phyloP scores from a whole-genome alignment of 2,113 vertebrate genomes.

The Monarcha castaneiventris region DNA sequence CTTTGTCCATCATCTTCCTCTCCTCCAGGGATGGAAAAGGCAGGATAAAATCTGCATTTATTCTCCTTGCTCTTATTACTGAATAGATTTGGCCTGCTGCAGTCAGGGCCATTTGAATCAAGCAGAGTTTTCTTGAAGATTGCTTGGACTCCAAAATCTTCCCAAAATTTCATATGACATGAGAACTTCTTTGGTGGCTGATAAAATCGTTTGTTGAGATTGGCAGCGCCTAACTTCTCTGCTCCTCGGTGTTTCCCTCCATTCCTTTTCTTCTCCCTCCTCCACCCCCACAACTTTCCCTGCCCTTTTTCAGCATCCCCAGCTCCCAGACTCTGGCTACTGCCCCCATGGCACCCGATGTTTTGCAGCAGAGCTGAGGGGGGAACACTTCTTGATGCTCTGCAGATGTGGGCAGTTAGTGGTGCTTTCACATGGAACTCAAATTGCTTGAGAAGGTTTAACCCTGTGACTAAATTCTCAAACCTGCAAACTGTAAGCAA shows the following conservation, averaged over 20 bases:
- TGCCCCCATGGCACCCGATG: not conserved
- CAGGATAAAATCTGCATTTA: not conserved
- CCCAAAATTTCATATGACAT: not conserved
- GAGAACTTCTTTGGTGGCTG: not conserved
- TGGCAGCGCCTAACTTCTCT: not conserved
- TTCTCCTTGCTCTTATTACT: not conserved
- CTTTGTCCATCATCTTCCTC: not conserved
- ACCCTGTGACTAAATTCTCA: conserved; percentile 51
- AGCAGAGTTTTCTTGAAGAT: not conserved
- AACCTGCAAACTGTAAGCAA: conserved; percentile 44
- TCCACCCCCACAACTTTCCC: not conserved
- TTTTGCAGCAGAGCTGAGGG: not conserved
- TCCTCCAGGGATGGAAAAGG: not conserved
- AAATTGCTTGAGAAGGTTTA: conserved; percentile 42
- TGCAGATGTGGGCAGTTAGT: conserved; percentile 46
- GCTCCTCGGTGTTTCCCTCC: fast-evolving
- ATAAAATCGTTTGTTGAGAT: not conserved
- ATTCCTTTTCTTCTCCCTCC: not conserved
- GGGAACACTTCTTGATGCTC: not conserved
- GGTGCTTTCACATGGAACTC: conserved; percentile 54
- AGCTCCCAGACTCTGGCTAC: not conserved
- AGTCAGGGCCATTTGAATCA: not conserved
- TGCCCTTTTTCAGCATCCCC: not conserved
- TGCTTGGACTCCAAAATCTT: not conserved
- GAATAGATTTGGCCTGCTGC: not conserved